Evolutionary conservation across 2,888 invertebrate species (phyloP).

Genomic region (Bombylius discolor): DNA sequence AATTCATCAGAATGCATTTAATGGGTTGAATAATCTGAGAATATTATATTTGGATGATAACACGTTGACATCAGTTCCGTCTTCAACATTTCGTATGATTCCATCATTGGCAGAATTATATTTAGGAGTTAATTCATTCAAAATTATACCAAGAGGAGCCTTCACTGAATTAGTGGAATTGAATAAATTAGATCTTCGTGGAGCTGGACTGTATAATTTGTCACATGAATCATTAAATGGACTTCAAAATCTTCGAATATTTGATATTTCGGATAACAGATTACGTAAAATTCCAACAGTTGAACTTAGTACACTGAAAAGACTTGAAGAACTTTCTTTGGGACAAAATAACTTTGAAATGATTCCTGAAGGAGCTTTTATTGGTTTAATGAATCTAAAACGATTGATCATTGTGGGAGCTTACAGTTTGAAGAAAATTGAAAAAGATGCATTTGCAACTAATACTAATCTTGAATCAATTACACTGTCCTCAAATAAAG

Average conservation of each 20-base stretch:
- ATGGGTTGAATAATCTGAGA: constrained; percentile 59
- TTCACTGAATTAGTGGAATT: constrained; percentile 65
- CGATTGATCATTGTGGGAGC: constrained; percentile 68
- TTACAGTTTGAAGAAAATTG: constrained; percentile 54
- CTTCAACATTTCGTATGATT: constrained; percentile 55
- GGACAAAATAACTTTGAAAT: constrained; percentile 70
- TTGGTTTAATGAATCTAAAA: constrained; percentile 62
- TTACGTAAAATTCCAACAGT: constrained; percentile 60
- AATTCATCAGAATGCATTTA: constrained; percentile 64
- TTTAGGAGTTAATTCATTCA: constrained; percentile 71
- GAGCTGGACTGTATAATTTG: constrained; percentile 67
- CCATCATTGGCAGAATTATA: constrained; percentile 72
- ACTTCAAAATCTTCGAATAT: constrained; percentile 56
- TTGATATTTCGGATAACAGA: constrained; percentile 71
- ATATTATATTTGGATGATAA: constrained; percentile 80
- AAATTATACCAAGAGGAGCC: constrained; percentile 59
- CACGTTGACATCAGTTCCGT: constrained; percentile 62
- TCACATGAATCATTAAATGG: constrained; percentile 64
- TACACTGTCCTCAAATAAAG: constrained; percentile 63
- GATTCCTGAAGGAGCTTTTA: constrained; percentile 60
- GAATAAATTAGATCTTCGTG: constrained; percentile 63
- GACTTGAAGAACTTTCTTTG: constrained; percentile 66
- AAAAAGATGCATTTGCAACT: constrained; percentile 64
- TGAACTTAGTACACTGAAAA: constrained; percentile 53
- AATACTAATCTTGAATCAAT: constrained; percentile 71